A percentile compares a stretch with the other conserved stretches of the same genome.
Conservation (phyloP, 2,797 vertebrate species). For the Typhlichthys subterraneus region DNA sequence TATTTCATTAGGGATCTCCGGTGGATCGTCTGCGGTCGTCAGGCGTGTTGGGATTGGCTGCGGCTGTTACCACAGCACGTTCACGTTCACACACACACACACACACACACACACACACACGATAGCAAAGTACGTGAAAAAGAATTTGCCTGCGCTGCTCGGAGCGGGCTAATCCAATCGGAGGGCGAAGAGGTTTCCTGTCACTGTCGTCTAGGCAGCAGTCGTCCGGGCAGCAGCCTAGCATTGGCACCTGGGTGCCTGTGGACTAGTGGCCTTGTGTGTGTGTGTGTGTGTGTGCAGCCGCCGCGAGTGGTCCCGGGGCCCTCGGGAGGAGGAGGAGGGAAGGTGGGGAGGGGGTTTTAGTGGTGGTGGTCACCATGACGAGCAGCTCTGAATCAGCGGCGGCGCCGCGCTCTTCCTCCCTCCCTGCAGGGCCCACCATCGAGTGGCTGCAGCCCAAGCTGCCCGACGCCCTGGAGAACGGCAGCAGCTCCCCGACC, state of each 20-base stretch:
- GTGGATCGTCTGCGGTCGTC: constrained; percentile 70
- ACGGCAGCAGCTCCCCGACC: constrained; percentile 82
- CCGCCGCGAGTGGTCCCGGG: constrained; percentile 11
- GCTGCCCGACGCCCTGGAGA: constrained; percentile 91
- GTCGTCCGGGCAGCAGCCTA: constrained; percentile 33
- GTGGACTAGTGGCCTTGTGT: constrained; percentile 7
- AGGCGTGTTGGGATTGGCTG: constrained; percentile 15
- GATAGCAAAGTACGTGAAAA: constrained; percentile 17
- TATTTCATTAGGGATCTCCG: constrained; percentile 78
- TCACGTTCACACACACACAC: no score
- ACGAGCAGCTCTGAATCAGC: no score
- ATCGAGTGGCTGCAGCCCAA: constrained; percentile 97
- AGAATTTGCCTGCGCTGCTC: constrained; percentile 12
- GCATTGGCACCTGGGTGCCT: constrained; percentile 11
- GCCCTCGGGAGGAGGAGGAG: no score
- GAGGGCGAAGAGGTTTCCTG: constrained; percentile 42
- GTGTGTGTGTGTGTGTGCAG: not conserved
- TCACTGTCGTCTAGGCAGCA: constrained; percentile 31
- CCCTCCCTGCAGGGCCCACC: constrained; percentile 83
- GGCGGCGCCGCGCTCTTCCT: constrained; percentile 30
- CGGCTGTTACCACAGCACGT: no score
- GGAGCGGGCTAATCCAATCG: constrained; percentile 46
- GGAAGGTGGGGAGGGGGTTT: no score
- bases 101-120: no score
- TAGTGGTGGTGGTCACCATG: no score